These are phyloP conservation scores for Gallinago paraguaiae DNA, from an alignment of 2,113 vertebrate species.

Conservation along the genomic window DNA sequence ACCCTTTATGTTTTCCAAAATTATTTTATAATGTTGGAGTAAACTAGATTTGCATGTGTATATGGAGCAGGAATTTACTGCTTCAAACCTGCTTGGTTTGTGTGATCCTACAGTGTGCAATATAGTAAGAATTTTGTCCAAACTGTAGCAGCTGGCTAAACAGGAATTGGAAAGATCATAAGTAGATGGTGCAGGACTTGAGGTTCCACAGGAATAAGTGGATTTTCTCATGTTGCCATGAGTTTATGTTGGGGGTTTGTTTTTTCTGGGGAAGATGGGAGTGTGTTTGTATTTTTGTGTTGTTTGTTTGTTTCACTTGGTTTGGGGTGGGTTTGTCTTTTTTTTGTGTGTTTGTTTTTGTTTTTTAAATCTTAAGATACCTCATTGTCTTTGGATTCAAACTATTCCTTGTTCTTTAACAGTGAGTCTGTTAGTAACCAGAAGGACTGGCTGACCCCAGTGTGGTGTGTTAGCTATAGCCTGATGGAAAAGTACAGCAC, in stretches of 20 bases:
- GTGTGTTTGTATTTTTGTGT: not conserved
- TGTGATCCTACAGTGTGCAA: not conserved
- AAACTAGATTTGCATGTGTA: not conserved
- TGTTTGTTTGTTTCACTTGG: not conserved
- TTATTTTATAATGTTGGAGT: not conserved
- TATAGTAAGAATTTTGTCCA: not conserved
- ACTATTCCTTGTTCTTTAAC: not conserved
- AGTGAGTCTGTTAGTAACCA: not conserved
- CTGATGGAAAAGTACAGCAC: not conserved
- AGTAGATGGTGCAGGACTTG: not conserved
- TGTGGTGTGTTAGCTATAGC: not conserved
- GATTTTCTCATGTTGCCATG: not conserved
- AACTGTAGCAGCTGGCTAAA: not conserved
- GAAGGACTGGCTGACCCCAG: not conserved
- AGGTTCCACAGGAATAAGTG: not conserved
- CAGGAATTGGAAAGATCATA: not conserved
- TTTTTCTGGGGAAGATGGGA: rapidly evolving
- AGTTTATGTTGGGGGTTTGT: not conserved
- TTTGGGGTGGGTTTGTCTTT: not conserved
- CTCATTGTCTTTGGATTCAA: not conserved
- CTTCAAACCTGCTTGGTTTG: not conserved
- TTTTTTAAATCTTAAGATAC: not conserved
- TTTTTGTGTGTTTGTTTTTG: not conserved
- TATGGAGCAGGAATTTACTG: not conserved
- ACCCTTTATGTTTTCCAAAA: not conserved